Evolutionary conservation across 2,888 invertebrate species (phyloP).

Genomic region (Polydrusus cervinus): DNA sequence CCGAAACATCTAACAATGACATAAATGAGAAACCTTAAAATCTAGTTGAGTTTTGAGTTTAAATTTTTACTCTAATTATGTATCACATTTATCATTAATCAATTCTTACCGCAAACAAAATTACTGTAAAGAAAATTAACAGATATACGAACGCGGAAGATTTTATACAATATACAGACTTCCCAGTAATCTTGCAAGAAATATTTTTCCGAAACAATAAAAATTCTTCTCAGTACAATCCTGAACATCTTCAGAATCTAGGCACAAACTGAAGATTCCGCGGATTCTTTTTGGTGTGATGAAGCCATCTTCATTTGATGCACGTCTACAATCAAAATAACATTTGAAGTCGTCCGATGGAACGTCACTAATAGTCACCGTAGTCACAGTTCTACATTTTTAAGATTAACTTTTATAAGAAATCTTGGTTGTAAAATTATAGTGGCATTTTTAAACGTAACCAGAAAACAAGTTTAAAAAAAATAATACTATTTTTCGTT

Average conservation of each 20-base stretch:
- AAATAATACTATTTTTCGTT: too few relatives aligned
- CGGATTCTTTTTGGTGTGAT: conserved; percentile 7
- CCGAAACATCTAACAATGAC: too few relatives aligned
- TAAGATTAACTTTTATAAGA: conserved; percentile 6
- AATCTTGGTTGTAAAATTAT: neutral
- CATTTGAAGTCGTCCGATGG: neutral
- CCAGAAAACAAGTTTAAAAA: neutral
- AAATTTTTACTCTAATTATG: too few relatives aligned
- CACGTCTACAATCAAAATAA: conserved; percentile 13
- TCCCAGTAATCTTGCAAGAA: too few relatives aligned
- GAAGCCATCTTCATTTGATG: conserved; percentile 12
- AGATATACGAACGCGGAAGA: too few relatives aligned
- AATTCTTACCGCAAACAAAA: too few relatives aligned
- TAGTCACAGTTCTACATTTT: conserved; percentile 2
- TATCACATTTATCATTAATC: too few relatives aligned
- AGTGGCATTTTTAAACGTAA: conserved; percentile 12
- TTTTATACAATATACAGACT: too few relatives aligned
- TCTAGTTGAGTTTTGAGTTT: too few relatives aligned
- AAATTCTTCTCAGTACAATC: neutral
- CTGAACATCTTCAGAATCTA: neutral
- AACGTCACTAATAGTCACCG: neutral
- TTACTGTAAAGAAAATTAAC: too few relatives aligned
- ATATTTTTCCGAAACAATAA: neutral
- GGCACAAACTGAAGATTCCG: conserved; percentile 7
- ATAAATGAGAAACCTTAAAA: too few relatives aligned